Evolutionary conservation across 1,140 invertebrate genomes (phyloP), one percentile per base, ranked within the genome.

Genomic region (Drosophila melanica): DNA sequence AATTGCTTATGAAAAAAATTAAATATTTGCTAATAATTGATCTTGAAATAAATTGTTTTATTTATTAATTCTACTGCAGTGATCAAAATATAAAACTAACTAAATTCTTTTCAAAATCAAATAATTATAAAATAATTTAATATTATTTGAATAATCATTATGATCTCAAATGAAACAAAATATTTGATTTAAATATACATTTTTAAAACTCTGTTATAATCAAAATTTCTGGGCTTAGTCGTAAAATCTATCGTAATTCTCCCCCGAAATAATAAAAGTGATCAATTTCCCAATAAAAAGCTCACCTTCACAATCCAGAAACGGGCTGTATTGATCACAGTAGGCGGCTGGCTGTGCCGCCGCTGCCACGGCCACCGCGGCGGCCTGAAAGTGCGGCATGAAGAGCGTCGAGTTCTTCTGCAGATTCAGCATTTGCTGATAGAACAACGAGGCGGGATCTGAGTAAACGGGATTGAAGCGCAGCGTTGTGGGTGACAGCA

Each of bases 371-470:
- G 90, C 90, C 35, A 81, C 79, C 1, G 90, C 90, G 5, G 90
- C 90, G 11, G 90, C 90, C 42, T 91, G 90, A 39, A 91, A 89
- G 50, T 91, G 90, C 16, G 90, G 90, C 86, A 91, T 91, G 53
- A 91, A 91, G 44, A 91, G 76, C 47, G 90, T 75, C 2, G 90
- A 74, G 37, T 85, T 91, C 72, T 91, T 91, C 54, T 91, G 90
- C 30, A 91, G 76, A 73, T 89, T 89, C 45, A 91, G 69, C 48
- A 91, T 67, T 57, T 91, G 90, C 67, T 91, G 90, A 58, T 91
- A 91, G 64, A 91, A 84, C 16, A 91, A 44, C 33, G 90, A 90
- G 69, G 90, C 80, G 48, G 82, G 81, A 79, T 91, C 90, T 58
- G 82, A 72, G 53, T 91, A 90, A 39, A 91, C 69, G 30, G 82